A percentile compares a stretch with the other conserved stretches of the same genome.
These are phyloP conservation scores for Pyrgilauda ruficollis DNA, from an alignment of 2,113 vertebrate genomes.

Conservation along the genomic window DNA sequence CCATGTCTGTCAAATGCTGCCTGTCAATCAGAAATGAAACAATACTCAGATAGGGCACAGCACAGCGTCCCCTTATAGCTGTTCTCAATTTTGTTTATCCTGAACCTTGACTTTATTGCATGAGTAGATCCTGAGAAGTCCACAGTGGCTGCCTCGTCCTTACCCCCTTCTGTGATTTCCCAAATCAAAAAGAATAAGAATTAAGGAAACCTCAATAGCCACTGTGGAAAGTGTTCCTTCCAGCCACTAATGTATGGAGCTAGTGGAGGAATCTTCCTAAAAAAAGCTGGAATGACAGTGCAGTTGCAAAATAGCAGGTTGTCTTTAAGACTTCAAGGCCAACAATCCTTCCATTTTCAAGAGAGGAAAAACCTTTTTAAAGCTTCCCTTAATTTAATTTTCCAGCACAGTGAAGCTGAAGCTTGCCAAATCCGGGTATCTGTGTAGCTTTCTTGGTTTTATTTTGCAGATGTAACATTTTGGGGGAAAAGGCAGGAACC, in stretches of 20 bases:
- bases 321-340: background rate
- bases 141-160: background rate
- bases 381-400: constrained; percentile 2
- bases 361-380: background rate
- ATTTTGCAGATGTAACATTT: background rate
- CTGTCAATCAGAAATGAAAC: background rate
- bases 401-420: background rate
- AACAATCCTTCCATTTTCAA: background rate
- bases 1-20: background rate
- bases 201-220: background rate
- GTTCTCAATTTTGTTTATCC: background rate
- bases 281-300: background rate
- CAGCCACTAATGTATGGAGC: background rate
- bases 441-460: background rate
- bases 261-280: background rate
- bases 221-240: background rate
- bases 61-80: background rate
- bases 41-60: background rate
- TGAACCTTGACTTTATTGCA: background rate
- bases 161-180: background rate
- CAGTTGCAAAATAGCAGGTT: background rate
- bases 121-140: background rate
- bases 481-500: background rate
- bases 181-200: background rate
- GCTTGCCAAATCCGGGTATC: background rate